A percentile compares a stretch with the other conserved stretches of the same genome.
These are phyloP conservation scores for Pachypeltis micranthus DNA, from an alignment of 1,140 invertebrate species.

Conservation along the genomic window DNA sequence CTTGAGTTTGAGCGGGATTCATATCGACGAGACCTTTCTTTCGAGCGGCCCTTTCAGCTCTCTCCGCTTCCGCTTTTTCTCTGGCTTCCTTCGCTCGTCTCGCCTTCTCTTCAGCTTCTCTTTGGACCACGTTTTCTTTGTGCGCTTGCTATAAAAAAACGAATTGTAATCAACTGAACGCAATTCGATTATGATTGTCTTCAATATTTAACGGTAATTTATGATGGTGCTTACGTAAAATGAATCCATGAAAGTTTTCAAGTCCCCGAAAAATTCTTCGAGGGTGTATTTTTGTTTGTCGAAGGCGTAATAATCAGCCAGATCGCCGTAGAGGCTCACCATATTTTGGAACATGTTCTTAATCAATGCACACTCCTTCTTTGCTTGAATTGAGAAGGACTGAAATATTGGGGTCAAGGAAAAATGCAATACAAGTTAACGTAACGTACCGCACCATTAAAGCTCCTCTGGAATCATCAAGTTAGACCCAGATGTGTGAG, in stretches of 20 bases:
- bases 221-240: constrained; percentile 69
- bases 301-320: constrained; percentile 87
- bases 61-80: constrained; percentile 73
- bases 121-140: constrained; percentile 66
- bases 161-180: not conserved
- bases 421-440: no score
- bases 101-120: constrained; percentile 83
- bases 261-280: constrained; percentile 91
- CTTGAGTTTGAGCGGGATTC: constrained; percentile 73
- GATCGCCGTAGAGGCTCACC: constrained; percentile 67
- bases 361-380: constrained; percentile 74
- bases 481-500: no score
- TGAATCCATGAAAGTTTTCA: constrained; percentile 89
- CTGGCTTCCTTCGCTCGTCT: constrained; percentile 69
- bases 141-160: constrained; percentile 53
- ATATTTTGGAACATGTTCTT: constrained; percentile 91
- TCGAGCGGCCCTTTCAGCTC: constrained; percentile 59
- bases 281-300: constrained; percentile 87
- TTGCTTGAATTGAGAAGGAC: constrained; percentile 64
- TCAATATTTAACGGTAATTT: no score
- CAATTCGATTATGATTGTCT: not conserved
- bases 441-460: no score
- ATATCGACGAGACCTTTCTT: constrained; percentile 85
- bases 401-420: constrained; percentile 33
- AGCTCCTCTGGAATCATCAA: no score